Base-by-base conservation (phyloP, 2,888 invertebrate species). In the Hetaerina titia region DNA sequence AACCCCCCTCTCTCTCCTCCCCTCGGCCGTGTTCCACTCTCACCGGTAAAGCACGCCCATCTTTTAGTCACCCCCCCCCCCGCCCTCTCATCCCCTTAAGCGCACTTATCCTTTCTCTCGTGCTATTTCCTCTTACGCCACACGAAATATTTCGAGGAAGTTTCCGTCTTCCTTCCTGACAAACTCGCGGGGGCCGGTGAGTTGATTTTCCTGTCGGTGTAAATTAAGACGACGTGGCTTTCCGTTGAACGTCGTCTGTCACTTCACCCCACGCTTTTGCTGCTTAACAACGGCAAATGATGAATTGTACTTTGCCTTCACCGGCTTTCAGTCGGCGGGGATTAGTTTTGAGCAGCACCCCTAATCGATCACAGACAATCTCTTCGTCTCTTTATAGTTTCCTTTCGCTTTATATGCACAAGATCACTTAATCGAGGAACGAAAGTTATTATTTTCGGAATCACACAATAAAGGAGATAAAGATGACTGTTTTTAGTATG, bases 21-120 rank as follows among this genome's bases (percentile, higher is more conserved):
- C 7, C 25, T 81, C 81, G 81, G 5, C 31, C 25, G 25, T 31
- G 81, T 5, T 22, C 81, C 81, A 17, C 60, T 81, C 81, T 81
- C 81, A 81, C 81, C 81, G 81, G 81, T 81, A 81, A 31, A 81
- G 81, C 31, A 81, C 81, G 31, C 81, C 81, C 81, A 31, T 31
- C 81, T 17, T 15, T 60, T 60, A 11, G 17, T 11, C 13, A 17
- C 60, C 11, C 60, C 60, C 60, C 5, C 60, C 11, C 60, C 60
- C 60, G 1, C 17, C 60, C 60, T 60, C 60, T 17, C 60, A 60
- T 5, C 13, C 17, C 60, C 31, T 11, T 31, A 81, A n/a, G 31
- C 11, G 81, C 81, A 22, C 81, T 31, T 31, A 81, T 81, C 31
- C 81, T 81, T 81, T 31, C 81, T 13, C 81, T 31, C 25, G 81